Base-by-base conservation (phyloP, 1,140 invertebrate genomes). In the Drosophila sproati region DNA sequence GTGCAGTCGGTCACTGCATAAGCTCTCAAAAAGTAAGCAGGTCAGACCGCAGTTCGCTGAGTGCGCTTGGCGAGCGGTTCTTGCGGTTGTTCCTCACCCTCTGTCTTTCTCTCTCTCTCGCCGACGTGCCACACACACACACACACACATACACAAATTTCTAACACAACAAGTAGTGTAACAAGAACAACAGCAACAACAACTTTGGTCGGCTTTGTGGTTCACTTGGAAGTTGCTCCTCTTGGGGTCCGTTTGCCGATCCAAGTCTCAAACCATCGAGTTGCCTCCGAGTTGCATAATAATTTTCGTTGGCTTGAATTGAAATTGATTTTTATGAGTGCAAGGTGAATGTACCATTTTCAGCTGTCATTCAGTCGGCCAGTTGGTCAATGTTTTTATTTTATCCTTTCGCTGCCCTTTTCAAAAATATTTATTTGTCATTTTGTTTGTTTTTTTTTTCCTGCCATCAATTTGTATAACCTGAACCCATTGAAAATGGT, bases 21-120 rank as follows among this genome's bases (percentile, higher is more conserved):
- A 63, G 75, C 79, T 88, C 80, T 77, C 70, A 80, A 20, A 20
- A 20, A 89, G 83, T 88, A 88, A 87, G 83, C 83, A 87, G 83
- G 83, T 87, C 83, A 87, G 73, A 60, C 77, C 72, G 73, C 78
- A 81, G 72, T 78, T 76, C 73, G 69, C 69, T 78, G 67, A 78
- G 76, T 76, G 76, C 67, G 64, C 66, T 57, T 67, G 68, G 73
- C 77, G 62, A 78, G 77, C 83, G 83, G 82, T 88, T 87, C 82
- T 82, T 87, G 82, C 64, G 83, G 82, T 88, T 73, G 41, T 47
- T 43, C 43, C 50, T 28, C 48, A 52, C 7, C 29, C 0, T n/a
- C 32, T 7, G n/a, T 6, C 8, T 3, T 8, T 7, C 3, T 12
- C 8, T 29, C n/a, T 10, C 7, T 8, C 10, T 39, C 8, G 32